These are phyloP conservation scores for Thunnus thynnus DNA, from an alignment of 2,113 vertebrate genomes.

Conservation along the genomic window DNA sequence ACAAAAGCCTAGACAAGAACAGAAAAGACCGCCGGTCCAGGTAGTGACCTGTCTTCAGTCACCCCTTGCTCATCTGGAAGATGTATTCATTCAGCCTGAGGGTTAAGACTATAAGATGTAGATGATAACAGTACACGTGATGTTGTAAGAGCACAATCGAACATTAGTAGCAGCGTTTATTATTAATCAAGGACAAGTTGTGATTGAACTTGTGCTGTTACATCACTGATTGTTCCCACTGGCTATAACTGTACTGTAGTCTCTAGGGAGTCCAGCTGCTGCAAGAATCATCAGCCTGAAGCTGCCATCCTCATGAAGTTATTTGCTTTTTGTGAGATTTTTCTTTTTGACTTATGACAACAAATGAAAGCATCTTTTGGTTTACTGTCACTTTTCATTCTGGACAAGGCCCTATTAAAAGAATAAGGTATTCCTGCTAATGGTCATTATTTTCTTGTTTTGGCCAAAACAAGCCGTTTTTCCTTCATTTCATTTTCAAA, in stretches of 20 bases:
- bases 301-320: conserved; percentile 36
- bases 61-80: conserved; percentile 42
- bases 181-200: conserved; percentile 54
- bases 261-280: conserved; percentile 48
- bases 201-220: conserved; percentile 56
- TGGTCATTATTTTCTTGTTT: conserved; percentile 17
- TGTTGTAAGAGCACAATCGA: conserved; percentile 72
- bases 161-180: conserved; percentile 48
- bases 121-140: conserved; percentile 37
- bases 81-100: conserved; percentile 62
- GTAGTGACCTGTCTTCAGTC: conserved; percentile 86
- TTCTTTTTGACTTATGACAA: conserved; percentile 20
- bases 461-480: neutral
- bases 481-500: conserved; percentile 10
- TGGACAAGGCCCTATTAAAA: conserved; percentile 20
- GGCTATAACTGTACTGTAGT: conserved; percentile 31
- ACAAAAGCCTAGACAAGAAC: conserved; percentile 95
- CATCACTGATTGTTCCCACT: conserved; percentile 41
- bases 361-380: conserved; percentile 31
- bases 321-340: conserved; percentile 47
- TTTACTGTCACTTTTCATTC: conserved; percentile 29
- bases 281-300: conserved; percentile 43
- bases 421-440: neutral
- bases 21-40: conserved; percentile 95
- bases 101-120: conserved; percentile 51